Evolutionary conservation across 2,113 vertebrate genomes (phyloP).

Genomic region (Channa argus): DNA sequence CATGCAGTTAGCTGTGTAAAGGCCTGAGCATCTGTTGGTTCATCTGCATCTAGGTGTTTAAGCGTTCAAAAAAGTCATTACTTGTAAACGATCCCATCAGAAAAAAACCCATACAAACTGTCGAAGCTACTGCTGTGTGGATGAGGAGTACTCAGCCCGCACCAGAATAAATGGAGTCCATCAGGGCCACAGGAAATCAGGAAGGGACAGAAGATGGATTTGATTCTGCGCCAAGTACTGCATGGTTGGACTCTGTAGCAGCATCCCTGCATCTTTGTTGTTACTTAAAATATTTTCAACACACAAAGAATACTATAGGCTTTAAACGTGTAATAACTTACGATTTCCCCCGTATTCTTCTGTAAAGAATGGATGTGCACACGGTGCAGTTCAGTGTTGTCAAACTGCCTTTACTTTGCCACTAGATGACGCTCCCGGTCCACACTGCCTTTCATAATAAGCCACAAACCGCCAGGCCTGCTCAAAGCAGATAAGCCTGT

Average conservation of each 20-base stretch:
- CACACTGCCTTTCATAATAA: not conserved
- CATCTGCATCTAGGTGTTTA: too few species aligned
- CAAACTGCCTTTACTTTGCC: conserved; percentile 20
- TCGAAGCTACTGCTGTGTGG: conserved; percentile 26
- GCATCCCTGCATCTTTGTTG: not conserved
- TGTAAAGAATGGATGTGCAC: too few species aligned
- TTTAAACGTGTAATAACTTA: too few species aligned
- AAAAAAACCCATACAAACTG: too few species aligned
- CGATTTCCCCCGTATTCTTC: too few species aligned
- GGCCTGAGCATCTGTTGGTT: too few species aligned
- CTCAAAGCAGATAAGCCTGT: not conserved
- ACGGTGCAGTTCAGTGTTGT: not conserved
- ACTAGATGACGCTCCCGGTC: conserved; percentile 75
- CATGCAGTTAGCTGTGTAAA: too few species aligned
- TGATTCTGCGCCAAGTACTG: too few species aligned
- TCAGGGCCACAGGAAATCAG: too few species aligned
- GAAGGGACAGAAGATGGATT: too few species aligned
- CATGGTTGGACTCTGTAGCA: not conserved
- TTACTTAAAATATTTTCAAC: not conserved
- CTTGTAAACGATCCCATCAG: too few species aligned
- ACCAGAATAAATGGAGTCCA: not conserved
- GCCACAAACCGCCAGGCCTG: not conserved
- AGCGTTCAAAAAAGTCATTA: too few species aligned
- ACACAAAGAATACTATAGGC: not conserved
- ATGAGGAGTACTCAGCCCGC: conserved; percentile 35